Percentiles rank a stretch among this genome's conserved stretches.
Evolutionary conservation across 2,888 invertebrate species (phyloP).

Genomic region (Leistus spinibarbis): DNA sequence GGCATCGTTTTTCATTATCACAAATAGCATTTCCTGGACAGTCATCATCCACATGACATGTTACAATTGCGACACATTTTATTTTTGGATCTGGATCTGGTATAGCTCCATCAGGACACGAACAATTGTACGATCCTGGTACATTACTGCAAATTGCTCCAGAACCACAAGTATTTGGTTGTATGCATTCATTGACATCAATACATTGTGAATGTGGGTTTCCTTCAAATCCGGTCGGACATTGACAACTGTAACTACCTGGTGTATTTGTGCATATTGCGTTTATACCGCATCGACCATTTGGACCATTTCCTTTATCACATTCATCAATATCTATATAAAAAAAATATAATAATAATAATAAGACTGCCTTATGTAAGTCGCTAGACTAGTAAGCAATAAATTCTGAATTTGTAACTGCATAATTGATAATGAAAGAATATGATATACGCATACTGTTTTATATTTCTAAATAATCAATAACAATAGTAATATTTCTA

Average conservation of each 20-base stretch:
- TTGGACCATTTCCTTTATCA: constrained; percentile 75
- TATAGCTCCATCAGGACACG: constrained; percentile 80
- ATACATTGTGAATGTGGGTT: constrained; percentile 81
- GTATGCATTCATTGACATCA: constrained; percentile 83
- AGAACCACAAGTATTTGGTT: constrained; percentile 74
- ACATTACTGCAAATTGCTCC: constrained; percentile 82
- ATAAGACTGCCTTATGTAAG: too few species aligned
- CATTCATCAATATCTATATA: constrained; percentile 90
- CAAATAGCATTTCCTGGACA: constrained; percentile 92
- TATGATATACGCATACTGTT: too few species aligned
- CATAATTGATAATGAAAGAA: too few species aligned
- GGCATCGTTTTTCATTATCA: constrained; percentile 75
- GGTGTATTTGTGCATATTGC: constrained; percentile 80
- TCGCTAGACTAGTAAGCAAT: too few species aligned
- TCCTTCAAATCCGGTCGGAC: constrained; percentile 84
- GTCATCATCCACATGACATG: constrained; percentile 74
- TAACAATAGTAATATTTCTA: not conserved
- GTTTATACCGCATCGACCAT: constrained; percentile 83
- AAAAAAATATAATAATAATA: constrained; percentile 25
- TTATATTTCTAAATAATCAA: not conserved
- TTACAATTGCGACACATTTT: constrained; percentile 82
- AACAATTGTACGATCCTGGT: constrained; percentile 78
- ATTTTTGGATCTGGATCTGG: constrained; percentile 84
- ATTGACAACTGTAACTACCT: constrained; percentile 81
- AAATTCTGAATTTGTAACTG: too few species aligned